These are phyloP conservation scores for Pimephales promelas DNA, from an alignment of 2,113 vertebrate genomes.

Conservation along the genomic window DNA sequence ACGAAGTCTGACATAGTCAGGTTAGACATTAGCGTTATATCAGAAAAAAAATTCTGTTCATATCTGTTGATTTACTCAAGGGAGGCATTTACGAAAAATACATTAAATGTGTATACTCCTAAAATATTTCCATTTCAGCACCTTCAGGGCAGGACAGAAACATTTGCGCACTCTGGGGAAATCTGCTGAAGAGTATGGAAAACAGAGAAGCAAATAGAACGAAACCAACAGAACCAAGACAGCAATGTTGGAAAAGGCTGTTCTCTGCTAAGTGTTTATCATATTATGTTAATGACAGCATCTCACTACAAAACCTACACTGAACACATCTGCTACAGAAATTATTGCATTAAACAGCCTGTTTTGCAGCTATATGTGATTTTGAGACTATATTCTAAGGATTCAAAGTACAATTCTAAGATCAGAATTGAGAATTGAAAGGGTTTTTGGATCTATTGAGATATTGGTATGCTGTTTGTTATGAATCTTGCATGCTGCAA, in stretches of 20 bases:
- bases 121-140: neutral
- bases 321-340: neutral
- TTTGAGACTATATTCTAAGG: neutral
- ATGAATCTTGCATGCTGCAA: neutral
- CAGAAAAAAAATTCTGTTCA: neutral
- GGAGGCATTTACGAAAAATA: slow-evolving; percentile 6
- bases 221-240: neutral
- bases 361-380: neutral
- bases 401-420: neutral
- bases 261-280: neutral
- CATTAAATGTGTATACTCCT: neutral
- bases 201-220: slow-evolving; percentile 15
- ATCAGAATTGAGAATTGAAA: neutral
- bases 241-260: neutral
- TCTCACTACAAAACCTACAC: neutral
- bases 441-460: neutral
- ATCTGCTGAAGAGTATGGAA: neutral
- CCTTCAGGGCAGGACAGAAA: slow-evolving; percentile 9
- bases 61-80: slow-evolving; percentile 8
- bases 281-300: neutral
- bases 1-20: too few species aligned
- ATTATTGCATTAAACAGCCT: neutral
- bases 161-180: neutral
- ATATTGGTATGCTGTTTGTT: neutral
- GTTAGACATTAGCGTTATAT: neutral